Percentiles rank a stretch among this genome's conserved stretches.
phyloP scores from a whole-genome alignment of 1,140 invertebrate species.

The Brevipalpus yothersi region DNA sequence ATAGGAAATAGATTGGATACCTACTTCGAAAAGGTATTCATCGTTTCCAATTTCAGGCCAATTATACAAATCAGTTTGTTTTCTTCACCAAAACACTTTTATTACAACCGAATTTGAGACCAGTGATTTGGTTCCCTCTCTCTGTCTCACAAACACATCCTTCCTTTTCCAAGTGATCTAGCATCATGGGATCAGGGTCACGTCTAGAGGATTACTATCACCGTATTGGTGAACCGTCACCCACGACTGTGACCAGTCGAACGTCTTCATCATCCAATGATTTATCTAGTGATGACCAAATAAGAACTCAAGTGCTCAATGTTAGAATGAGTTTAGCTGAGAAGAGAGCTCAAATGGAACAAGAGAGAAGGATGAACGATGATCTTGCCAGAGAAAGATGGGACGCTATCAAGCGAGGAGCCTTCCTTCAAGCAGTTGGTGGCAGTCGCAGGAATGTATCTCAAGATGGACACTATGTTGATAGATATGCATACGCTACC shows the following conservation, averaged over 20 bases:
- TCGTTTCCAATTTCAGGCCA: no score
- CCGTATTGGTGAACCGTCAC: neutral
- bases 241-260: neutral
- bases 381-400: neutral
- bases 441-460: neutral
- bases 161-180: no score
- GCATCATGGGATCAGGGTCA: neutral
- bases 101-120: no score
- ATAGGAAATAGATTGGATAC: no score
- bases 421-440: neutral
- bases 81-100: no score
- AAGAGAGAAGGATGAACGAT: neutral
- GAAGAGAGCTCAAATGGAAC: neutral
- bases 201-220: neutral
- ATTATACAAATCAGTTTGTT: no score
- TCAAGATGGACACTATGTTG: neutral
- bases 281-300: neutral
- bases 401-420: neutral
- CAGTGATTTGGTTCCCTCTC: no score
- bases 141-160: no score
- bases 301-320: neutral
- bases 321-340: neutral
- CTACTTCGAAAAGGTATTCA: no score
- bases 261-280: neutral
- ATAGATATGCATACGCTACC: neutral